Conservation (phyloP, 2,113 vertebrate genomes). For the Apteryx owenii region DNA sequence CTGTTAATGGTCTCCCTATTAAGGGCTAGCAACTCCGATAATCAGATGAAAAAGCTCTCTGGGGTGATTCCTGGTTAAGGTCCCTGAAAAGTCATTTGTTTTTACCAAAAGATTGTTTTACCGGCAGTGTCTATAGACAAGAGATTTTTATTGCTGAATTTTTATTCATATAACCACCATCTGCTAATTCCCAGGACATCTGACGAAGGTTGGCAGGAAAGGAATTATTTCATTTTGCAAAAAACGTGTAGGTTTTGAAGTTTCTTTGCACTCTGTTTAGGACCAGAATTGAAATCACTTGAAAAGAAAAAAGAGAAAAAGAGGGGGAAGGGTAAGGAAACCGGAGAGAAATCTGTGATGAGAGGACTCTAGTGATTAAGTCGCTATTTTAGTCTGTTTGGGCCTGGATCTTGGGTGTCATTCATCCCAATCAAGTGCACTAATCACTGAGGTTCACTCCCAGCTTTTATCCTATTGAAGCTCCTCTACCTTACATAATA, state of each 20-base stretch:
- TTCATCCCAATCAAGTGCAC: background rate
- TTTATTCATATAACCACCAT: background rate
- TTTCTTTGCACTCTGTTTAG: background rate
- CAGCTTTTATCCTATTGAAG: background rate
- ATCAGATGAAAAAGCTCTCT: background rate
- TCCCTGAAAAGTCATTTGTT: background rate
- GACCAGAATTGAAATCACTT: background rate
- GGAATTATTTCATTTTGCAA: background rate
- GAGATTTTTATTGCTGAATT: background rate
- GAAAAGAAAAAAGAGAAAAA: background rate
- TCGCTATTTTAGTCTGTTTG: background rate
- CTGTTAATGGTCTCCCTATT: background rate
- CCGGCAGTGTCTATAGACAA: background rate
- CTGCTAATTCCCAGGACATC: background rate
- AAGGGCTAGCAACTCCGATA: background rate
- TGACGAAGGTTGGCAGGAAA: background rate
- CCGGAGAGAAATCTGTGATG: background rate
- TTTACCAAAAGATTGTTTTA: background rate
- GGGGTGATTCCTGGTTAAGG: background rate
- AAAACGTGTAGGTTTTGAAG: background rate
- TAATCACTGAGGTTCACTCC: background rate
- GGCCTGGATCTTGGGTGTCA: background rate
- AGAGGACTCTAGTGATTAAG: background rate
- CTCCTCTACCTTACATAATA: background rate
- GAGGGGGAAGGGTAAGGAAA: background rate